Percentiles rank a stretch among this genome's conserved stretches.
phyloP scores from a whole-genome alignment of 2,113 vertebrate species.

The Perca fluviatilis region DNA sequence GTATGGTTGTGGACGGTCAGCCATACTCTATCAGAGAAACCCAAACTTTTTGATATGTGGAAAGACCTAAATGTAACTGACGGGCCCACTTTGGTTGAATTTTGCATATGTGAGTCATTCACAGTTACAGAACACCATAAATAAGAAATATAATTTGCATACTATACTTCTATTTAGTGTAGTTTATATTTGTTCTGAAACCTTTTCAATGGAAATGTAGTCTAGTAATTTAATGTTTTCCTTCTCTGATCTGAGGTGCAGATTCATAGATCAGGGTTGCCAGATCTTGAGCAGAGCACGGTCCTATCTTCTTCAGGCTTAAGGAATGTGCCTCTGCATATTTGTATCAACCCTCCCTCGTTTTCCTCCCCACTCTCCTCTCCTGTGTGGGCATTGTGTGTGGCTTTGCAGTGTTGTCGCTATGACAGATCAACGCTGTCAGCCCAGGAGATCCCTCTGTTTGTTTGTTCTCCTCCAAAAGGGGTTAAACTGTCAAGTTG shows the following conservation, averaged over 20 bases:
- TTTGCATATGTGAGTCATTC: background rate
- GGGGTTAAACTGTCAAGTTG: slow-evolving; percentile 88
- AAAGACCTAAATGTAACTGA: background rate
- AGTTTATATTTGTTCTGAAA: background rate
- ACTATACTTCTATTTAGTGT: background rate
- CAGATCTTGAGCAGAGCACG: slow-evolving; percentile 29
- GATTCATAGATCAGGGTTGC: slow-evolving; percentile 8
- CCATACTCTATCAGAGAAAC: slow-evolving; percentile 24
- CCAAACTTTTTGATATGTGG: slow-evolving; percentile 7
- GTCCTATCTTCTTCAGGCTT: slow-evolving; percentile 69
- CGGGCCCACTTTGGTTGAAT: background rate
- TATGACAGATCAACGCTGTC: slow-evolving; percentile 82
- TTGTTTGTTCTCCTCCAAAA: slow-evolving; percentile 84
- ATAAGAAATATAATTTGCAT: background rate
- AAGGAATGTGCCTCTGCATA: slow-evolving; percentile 81
- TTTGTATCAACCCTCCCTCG: slow-evolving; percentile 77
- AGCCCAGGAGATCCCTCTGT: slow-evolving; percentile 81
- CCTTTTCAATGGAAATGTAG: background rate
- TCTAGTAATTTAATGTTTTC: background rate
- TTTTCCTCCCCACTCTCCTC: slow-evolving; percentile 74
- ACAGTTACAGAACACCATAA: background rate
- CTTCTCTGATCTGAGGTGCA: background rate
- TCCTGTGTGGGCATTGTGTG: slow-evolving; percentile 81
- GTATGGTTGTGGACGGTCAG: slow-evolving; percentile 79
- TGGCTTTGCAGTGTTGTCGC: slow-evolving; percentile 78